phyloP scores from a whole-genome alignment of 2,113 vertebrate genomes.

The Puffinus mauretanicus region DNA sequence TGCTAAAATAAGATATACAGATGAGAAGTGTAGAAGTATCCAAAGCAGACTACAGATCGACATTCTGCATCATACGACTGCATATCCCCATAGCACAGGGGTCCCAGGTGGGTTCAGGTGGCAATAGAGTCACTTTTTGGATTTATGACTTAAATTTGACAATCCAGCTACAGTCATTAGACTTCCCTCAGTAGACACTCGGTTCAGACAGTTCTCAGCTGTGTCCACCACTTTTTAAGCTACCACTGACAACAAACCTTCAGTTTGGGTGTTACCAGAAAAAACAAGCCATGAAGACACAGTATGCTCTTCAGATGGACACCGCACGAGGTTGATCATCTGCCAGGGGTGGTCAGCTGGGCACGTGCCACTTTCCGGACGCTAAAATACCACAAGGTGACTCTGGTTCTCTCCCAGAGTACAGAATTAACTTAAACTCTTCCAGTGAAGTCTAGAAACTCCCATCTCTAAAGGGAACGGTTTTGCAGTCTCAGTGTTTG shows the following conservation, averaged over 20 bases:
- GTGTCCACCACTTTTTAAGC: not conserved
- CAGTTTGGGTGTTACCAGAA: not conserved
- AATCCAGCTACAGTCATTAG: not conserved
- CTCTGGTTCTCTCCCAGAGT: not conserved
- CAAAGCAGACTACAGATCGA: not conserved
- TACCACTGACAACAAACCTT: not conserved
- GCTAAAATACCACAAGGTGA: not conserved
- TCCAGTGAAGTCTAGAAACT: not conserved
- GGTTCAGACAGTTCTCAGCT: not conserved
- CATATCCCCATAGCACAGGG: not conserved
- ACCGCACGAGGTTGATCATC: not conserved
- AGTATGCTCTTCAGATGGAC: not conserved
- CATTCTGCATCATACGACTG: not conserved
- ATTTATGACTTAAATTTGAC: not conserved
- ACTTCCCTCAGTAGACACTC: not conserved
- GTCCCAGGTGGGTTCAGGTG: not conserved
- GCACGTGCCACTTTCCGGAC: not conserved
- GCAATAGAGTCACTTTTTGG: not conserved
- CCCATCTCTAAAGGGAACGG: not conserved
- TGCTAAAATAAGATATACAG: not conserved
- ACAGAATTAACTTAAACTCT: not conserved
- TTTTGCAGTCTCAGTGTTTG: not conserved
- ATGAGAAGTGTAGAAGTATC: not conserved
- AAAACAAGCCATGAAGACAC: not conserved
- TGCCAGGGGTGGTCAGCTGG: not conserved